Percentiles rank a stretch among this genome's conserved stretches.
Evolutionary conservation across 2,113 vertebrate genomes (phyloP).

Genomic region (Prinia subflava): DNA sequence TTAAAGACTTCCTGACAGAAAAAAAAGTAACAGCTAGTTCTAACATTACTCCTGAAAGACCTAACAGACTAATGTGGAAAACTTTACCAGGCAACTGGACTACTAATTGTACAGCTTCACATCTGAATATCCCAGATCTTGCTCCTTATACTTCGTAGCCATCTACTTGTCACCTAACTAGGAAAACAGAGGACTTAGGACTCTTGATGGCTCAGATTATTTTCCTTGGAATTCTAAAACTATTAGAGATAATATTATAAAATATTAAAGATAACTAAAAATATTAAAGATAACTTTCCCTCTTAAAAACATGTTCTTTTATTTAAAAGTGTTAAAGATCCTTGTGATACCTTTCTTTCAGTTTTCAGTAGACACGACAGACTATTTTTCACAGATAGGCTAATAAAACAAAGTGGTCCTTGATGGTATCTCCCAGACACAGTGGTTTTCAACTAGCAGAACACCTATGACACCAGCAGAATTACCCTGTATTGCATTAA

Average conservation of each 20-base stretch:
- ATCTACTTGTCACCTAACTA: neutral
- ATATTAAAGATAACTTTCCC: neutral
- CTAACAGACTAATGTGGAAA: neutral
- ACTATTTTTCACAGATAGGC: neutral
- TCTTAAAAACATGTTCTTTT: neutral
- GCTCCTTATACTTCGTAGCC: neutral
- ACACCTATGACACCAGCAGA: neutral
- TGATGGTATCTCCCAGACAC: neutral
- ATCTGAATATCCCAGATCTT: neutral
- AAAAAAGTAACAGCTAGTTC: neutral
- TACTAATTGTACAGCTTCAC: neutral
- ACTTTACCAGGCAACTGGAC: neutral
- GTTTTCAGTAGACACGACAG: neutral
- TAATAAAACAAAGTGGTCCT: neutral
- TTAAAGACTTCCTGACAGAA: neutral
- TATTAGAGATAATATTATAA: neutral
- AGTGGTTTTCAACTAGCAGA: neutral
- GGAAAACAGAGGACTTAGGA: neutral
- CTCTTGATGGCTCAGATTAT: neutral
- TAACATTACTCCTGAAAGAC: neutral
- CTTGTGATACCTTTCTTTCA: neutral
- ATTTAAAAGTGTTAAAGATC: neutral
- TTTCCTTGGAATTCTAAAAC: neutral
- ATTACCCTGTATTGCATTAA: neutral
- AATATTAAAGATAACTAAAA: too few relatives aligned